These are phyloP conservation scores for Eumerus sabulonum DNA, from an alignment of 2,888 invertebrate species.

Conservation along the genomic window DNA sequence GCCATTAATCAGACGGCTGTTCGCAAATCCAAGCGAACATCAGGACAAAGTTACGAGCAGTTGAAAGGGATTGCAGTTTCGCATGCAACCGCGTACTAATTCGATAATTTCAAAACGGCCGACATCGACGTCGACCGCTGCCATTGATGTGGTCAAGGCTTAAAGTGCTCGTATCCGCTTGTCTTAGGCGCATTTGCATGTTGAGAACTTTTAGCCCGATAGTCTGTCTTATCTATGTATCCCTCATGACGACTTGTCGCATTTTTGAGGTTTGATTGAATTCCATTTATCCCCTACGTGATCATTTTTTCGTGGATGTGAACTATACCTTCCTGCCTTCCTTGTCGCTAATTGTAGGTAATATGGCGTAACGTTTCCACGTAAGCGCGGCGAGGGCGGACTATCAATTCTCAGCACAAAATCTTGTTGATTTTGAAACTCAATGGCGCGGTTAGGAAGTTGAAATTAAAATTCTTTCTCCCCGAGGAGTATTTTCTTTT, in stretches of 20 bases:
- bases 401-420: too few relatives aligned
- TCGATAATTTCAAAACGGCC: slow-evolving; percentile 51
- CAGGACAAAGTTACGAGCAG: slow-evolving; percentile 60
- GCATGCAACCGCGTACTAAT: slow-evolving; percentile 67
- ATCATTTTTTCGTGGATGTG: too few relatives aligned
- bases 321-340: too few relatives aligned
- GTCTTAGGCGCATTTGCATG: slow-evolving; percentile 66
- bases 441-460: too few relatives aligned
- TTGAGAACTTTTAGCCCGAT: slow-evolving; percentile 54
- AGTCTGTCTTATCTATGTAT: slow-evolving; percentile 29
- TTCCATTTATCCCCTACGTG: too few relatives aligned
- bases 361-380: too few relatives aligned
- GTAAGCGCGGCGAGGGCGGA: too few relatives aligned
- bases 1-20: slow-evolving; percentile 67
- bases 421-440: too few relatives aligned
- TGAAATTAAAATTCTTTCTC: too few relatives aligned
- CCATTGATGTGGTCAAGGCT: slow-evolving; percentile 68
- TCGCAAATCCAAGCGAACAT: slow-evolving; percentile 62
- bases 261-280: too few relatives aligned
- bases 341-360: too few relatives aligned
- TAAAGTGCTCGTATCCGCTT: slow-evolving; percentile 68
- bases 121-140: slow-evolving; percentile 23
- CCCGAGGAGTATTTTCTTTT: too few relatives aligned
- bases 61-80: slow-evolving; percentile 60
- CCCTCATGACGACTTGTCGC: background rate